These are phyloP conservation scores for Ochropleura leucogaster DNA, from an alignment of 2,888 invertebrate species.

Conservation along the genomic window DNA sequence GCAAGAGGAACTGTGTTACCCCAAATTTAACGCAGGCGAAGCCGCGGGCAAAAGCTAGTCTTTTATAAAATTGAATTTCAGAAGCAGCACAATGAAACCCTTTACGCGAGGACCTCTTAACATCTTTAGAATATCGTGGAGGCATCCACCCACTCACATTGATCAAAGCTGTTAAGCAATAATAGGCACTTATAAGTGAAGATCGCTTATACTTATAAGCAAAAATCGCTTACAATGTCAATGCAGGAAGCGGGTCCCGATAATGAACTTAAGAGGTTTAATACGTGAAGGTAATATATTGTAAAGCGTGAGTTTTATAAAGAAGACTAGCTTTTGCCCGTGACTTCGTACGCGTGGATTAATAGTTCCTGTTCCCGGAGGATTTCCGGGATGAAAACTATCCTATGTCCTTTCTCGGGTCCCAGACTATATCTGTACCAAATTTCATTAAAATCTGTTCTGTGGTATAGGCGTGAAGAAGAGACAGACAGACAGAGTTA, in stretches of 20 bases:
- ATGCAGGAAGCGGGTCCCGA: conserved; percentile 24
- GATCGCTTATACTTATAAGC: conserved; percentile 39
- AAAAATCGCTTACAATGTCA: conserved; percentile 21
- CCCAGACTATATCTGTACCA: no score
- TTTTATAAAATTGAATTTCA: conserved; percentile 5
- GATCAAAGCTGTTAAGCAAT: conserved; percentile 60
- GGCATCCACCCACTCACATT: conserved; percentile 40
- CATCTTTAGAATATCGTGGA: conserved; percentile 54
- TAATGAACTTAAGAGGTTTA: conserved; percentile 51
- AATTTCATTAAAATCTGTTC: no score
- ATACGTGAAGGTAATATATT: conserved; percentile 2
- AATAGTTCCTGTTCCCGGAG: no score
- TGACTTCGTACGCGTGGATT: no score
- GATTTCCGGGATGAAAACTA: no score
- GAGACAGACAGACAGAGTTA: no score
- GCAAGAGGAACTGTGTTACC: no score
- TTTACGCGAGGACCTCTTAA: conserved; percentile 31
- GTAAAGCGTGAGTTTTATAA: conserved; percentile 1
- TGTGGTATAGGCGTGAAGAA: no score
- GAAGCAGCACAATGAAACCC: conserved; percentile 21
- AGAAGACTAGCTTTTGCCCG: no score
- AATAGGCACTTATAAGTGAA: conserved; percentile 54
- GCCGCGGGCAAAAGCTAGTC: no score
- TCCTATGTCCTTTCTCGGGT: no score
- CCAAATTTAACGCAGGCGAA: no score